Evolutionary conservation across 2,113 vertebrate genomes (phyloP).

Genomic region (Serinus canaria): DNA sequence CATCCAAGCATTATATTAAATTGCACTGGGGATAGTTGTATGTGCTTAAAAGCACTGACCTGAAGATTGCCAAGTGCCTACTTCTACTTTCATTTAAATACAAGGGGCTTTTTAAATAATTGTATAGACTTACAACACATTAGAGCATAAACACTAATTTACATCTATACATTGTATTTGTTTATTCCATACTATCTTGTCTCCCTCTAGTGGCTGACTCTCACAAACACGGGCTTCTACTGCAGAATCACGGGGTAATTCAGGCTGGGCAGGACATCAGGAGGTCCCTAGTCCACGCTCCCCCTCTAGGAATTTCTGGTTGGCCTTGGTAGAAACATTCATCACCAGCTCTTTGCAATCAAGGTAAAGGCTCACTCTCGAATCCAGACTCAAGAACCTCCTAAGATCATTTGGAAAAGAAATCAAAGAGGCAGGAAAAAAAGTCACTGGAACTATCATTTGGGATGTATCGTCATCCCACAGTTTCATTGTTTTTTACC

Average conservation of each 20-base stretch:
- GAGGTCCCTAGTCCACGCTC: neutral
- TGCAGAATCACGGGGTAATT: neutral
- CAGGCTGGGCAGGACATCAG: neutral
- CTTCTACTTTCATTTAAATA: neutral
- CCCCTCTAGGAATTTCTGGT: neutral
- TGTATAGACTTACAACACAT: neutral
- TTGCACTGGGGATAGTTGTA: neutral
- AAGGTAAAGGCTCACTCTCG: neutral
- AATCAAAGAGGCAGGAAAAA: neutral
- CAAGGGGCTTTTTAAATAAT: fast-evolving
- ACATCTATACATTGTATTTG: fast-evolving
- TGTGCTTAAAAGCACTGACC: neutral
- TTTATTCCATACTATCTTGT: neutral
- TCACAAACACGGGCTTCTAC: neutral
- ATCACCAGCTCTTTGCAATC: neutral
- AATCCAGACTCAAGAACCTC: neutral
- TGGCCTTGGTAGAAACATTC: neutral
- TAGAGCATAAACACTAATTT: neutral
- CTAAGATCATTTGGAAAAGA: neutral
- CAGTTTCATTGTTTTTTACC: neutral
- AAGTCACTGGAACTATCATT: neutral
- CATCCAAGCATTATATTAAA: neutral
- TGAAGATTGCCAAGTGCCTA: neutral
- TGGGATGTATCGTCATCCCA: neutral
- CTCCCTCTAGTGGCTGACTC: slow-evolving; percentile 9